phyloP scores from a whole-genome alignment of 2,888 invertebrate species.

The Pterostichus madidus region DNA sequence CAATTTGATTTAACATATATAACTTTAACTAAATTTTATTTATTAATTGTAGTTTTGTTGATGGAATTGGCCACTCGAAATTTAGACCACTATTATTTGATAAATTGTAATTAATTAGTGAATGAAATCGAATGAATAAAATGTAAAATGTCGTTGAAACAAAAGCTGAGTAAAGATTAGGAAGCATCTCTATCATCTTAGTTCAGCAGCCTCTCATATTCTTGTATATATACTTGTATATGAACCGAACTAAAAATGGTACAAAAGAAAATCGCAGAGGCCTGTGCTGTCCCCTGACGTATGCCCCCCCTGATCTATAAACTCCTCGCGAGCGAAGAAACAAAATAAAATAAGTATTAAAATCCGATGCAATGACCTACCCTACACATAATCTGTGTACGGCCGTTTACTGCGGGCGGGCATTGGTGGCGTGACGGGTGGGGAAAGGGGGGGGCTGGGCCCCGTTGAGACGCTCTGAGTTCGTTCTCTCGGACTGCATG shows the following conservation, averaged over 20 bases:
- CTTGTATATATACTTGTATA: constrained; percentile 31
- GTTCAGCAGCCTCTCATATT: neutral
- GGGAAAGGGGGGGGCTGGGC: constrained; percentile 4
- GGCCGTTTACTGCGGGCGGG: constrained; percentile 24
- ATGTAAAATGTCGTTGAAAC: no score
- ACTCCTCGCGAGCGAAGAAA: constrained; percentile 27
- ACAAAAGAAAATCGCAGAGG: constrained; percentile 44
- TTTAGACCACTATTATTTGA: no score
- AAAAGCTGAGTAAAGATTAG: neutral
- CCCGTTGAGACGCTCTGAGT: constrained; percentile 2
- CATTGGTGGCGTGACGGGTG: neutral
- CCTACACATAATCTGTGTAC: constrained; percentile 77
- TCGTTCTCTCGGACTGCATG: neutral
- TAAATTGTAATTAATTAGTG: no score
- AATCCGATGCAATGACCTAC: constrained; percentile 77
- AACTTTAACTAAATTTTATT: no score
- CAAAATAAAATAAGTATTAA: constrained; percentile 60
- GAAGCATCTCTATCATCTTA: neutral
- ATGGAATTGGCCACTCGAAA: neutral
- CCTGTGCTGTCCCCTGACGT: constrained; percentile 8
- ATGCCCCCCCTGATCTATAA: neutral
- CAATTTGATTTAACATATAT: neutral
- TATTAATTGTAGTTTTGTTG: no score
- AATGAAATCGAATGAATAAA: no score
- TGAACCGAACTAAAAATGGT: constrained; percentile 56